Evolutionary conservation across 2,888 invertebrate genomes (phyloP), one percentile per base, ranked within the genome.

Genomic region (Gastracanthus pulcherrimus): DNA sequence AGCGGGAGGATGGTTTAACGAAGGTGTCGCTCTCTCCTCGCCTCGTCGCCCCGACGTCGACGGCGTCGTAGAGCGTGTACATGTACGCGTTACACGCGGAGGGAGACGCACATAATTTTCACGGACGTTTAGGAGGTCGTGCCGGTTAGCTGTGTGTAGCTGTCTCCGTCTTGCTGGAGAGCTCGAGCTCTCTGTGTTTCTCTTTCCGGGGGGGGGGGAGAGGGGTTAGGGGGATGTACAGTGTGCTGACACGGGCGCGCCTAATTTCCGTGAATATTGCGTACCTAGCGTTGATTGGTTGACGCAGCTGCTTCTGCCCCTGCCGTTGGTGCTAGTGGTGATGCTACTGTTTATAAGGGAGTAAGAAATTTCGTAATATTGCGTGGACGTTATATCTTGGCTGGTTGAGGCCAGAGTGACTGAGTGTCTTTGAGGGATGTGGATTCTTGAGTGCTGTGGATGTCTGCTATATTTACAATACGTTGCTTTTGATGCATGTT

Each of bases 201-300:
- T 72, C 38, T 72, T 41, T 72, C 31, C 41, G 13, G 29, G 23
- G 75, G 23, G 11, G 26, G 16, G 11, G 58, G 41, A 36, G 3
- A 4, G 48, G 31, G 9, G 4, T 29, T 19, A 48, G 16, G 11
- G 19, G 36, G n/a, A 19, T 64, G 36, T 34, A 36, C 36, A n/a
- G 55, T 34, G 45, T 58, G 31, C 71, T 41, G 71, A 72, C 79
- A 58, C 34, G 41, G 55, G 71, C 38, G 80, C 71, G 76, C 71
- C 80, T 81, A 81, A 81, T 81, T 81, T 76, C 45, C 76, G 70
- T 64, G 80, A 71, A 81, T 81, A 76, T 76, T 71, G 58, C 80
- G 76, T 55, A 66, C 55, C 66, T 16, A 31, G 71, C 76, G 71
- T 66, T 81, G 58, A 76, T 81, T 81, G 76, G 76, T 71, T 62